Percentiles rank a stretch among this genome's conserved stretches.
These are phyloP conservation scores for Glossosoma conforme DNA, from an alignment of 1,140 invertebrate species.

Conservation along the genomic window DNA sequence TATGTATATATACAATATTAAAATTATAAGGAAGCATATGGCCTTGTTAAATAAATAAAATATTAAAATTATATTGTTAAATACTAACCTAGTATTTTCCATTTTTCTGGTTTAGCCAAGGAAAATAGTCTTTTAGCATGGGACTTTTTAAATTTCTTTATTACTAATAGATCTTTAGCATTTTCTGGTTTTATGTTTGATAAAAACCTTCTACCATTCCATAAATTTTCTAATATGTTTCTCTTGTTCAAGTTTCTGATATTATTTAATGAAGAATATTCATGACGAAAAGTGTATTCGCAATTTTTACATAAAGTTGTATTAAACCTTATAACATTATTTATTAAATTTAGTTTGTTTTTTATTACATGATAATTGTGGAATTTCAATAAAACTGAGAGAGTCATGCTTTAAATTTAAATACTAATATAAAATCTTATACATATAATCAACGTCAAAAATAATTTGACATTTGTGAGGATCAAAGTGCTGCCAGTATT, in stretches of 20 bases:
- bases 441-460: neutral
- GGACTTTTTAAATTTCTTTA: slow-evolving; percentile 44
- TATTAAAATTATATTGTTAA: slow-evolving; percentile 5
- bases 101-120: slow-evolving; percentile 68
- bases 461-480: neutral
- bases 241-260: slow-evolving; percentile 17
- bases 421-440: neutral
- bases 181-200: slow-evolving; percentile 8
- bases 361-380: slow-evolving; percentile 5
- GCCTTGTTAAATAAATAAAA: neutral
- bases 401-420: slow-evolving; percentile 12
- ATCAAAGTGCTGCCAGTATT: neutral
- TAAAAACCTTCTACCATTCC: slow-evolving; percentile 10
- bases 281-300: slow-evolving; percentile 40
- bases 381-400: slow-evolving; percentile 15
- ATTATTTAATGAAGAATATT: slow-evolving; percentile 32
- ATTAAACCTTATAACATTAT: slow-evolving; percentile 16
- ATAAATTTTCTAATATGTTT: slow-evolving; percentile 11
- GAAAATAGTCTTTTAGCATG: slow-evolving; percentile 58
- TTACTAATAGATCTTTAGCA: slow-evolving; percentile 2
- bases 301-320: slow-evolving; percentile 39
- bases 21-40: neutral
- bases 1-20: neutral
- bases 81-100: slow-evolving; percentile 55
- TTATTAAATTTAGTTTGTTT: slow-evolving; percentile 14